Evolutionary conservation across 2,888 invertebrate species (phyloP).

Genomic region (Ganaspis brasiliensis): DNA sequence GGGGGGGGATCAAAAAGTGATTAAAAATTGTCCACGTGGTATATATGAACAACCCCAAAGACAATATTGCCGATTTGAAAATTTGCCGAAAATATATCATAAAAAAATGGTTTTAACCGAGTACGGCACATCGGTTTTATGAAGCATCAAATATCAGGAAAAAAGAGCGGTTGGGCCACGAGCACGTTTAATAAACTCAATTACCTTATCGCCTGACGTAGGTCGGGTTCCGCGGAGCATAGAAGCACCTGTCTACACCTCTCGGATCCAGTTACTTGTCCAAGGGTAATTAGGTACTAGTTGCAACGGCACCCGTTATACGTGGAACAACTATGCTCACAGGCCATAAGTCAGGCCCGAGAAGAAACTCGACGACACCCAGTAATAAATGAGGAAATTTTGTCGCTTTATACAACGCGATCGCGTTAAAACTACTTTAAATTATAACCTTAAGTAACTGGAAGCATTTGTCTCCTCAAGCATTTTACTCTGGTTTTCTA

Average conservation of each 20-base stretch:
- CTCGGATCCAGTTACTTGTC: conserved; percentile 67
- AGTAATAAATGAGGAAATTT: conserved; percentile 46
- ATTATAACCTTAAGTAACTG: neutral
- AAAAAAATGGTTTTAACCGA: neutral
- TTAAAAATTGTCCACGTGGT: too few species aligned
- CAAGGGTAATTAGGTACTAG: conserved; percentile 70
- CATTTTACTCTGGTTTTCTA: neutral
- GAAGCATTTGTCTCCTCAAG: neutral
- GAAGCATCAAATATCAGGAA: conserved; percentile 24
- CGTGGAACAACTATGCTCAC: conserved; percentile 21
- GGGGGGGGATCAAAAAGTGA: too few species aligned
- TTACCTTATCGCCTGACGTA: conserved; percentile 65
- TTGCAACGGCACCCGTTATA: conserved; percentile 63
- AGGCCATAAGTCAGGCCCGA: conserved; percentile 42
- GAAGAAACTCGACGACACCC: conserved; percentile 47
- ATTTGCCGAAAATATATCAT: neutral
- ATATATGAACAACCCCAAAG: too few species aligned
- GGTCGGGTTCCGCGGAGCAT: conserved; percentile 68
- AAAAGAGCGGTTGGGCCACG: conserved; percentile 2
- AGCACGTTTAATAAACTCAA: conserved; percentile 70
- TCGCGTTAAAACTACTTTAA: neutral
- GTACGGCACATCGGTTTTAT: neutral
- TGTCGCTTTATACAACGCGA: conserved; percentile 25
- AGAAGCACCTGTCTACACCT: conserved; percentile 63
- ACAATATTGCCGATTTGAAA: too few species aligned